A percentile compares a stretch with the other conserved stretches of the same genome.
Evolutionary conservation across 2,888 invertebrate genomes (phyloP).

Genomic region (Orchestes rusci): DNA sequence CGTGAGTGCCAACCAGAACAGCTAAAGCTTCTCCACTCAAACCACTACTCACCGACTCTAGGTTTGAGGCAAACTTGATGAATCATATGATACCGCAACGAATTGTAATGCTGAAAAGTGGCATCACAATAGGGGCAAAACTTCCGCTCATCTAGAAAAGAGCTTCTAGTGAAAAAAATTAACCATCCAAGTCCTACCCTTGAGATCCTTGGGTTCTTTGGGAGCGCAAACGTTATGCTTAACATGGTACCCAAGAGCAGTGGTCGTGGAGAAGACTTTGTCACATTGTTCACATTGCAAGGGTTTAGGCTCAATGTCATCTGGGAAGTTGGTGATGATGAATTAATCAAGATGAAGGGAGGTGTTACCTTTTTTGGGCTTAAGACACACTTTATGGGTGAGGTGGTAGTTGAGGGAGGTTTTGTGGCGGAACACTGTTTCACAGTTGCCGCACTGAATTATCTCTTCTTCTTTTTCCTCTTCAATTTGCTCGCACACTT

Average conservation of each 20-base stretch:
- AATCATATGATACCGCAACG: constrained; percentile 21
- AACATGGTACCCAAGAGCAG: constrained; percentile 20
- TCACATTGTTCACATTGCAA: constrained; percentile 23
- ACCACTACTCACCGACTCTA: constrained; percentile 16
- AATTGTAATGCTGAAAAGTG: constrained; percentile 20
- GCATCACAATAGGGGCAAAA: constrained; percentile 18
- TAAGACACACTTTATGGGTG: constrained; percentile 18
- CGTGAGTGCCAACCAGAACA: no score
- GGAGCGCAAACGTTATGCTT: constrained; percentile 23
- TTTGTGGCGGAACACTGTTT: constrained; percentile 16
- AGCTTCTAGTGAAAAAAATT: not conserved
- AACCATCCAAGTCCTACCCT: constrained; percentile 12
- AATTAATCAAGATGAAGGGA: constrained; percentile 1
- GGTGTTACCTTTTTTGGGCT: constrained; percentile 21
- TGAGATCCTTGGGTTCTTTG: constrained; percentile 24
- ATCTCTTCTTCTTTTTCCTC: constrained; percentile 22
- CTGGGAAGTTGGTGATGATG: constrained; percentile 5
- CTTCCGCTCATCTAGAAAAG: constrained; percentile 17
- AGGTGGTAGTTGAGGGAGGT: constrained; percentile 19
- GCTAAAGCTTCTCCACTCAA: no score
- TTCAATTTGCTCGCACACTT: constrained; percentile 20
- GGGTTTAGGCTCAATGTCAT: constrained; percentile 20
- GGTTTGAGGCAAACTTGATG: constrained; percentile 22
- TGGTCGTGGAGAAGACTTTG: constrained; percentile 22
- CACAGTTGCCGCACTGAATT: constrained; percentile 18